Base-by-base conservation (phyloP, 2,113 vertebrate species). In the Anguilla rostrata region DNA sequence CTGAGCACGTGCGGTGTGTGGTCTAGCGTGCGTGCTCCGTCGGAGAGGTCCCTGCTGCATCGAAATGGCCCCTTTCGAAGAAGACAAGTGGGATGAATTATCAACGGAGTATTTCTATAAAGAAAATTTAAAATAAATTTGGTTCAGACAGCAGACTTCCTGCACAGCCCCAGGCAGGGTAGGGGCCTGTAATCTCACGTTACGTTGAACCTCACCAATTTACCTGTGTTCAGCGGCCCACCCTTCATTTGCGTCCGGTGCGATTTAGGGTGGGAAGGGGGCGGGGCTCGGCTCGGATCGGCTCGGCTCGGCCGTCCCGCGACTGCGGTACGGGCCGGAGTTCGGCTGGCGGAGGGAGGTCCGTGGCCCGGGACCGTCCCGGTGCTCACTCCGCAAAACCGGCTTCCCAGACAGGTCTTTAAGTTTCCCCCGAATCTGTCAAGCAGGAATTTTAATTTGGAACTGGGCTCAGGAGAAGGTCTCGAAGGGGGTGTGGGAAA, bases 391-490 rank as follows among this genome's bases (percentile, higher is more conserved):
- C 41, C 26, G 20, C 15, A 78, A 26, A 26, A 41, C 41, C 41
- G 15, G 63, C 11, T 43, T 71, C 39, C 46, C 26, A 26, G 41
- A 53, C 66, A n/a, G 85, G 84, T 86, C 86, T 90, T 88, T 87
- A 71, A 89, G 20, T 88, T 91, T 88, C 84, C 86, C 34, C 88
- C 82, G 86, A 88, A 90, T 88, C 87, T 91, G 87, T 88, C 78
- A 2, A 20, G 40, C 82, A 87, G 85, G 89, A 92, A 91, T 92
- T 91, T 93, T 87, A 86, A 92, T 92, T 89, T 87, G 66, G 86
- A 85, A 83, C 83, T 85, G 11, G 39, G 75, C 40, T 88, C 57
- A 84, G 87, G 81, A 80, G 57, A 87, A 89, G 86, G 87, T 90
- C 87, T 92, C 86, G 49, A 85, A 63, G 8, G 87, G 82, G 53